A percentile compares a stretch with the other conserved stretches of the same genome.
phyloP scores from a whole-genome alignment of 1,140 invertebrate genomes.

The Nasonia vitripennis region DNA sequence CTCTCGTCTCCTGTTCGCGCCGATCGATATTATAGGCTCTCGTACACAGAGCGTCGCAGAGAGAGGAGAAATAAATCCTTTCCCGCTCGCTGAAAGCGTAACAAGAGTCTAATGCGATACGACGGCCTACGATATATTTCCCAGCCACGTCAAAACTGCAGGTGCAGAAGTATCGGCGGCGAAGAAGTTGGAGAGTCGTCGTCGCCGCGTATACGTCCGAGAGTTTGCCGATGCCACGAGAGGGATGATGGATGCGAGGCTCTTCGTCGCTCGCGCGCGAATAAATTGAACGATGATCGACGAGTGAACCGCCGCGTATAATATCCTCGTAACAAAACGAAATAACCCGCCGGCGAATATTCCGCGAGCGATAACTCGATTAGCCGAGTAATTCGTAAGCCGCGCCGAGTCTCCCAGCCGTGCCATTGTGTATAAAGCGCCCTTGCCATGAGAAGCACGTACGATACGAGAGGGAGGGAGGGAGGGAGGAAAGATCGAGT shows the following conservation, averaged over 20 bases:
- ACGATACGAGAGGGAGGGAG: too few species aligned
- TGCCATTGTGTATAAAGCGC: background rate
- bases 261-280: conserved; percentile 36
- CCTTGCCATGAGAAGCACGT: background rate
- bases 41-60: background rate
- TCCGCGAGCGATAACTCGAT: background rate
- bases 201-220: conserved; percentile 43
- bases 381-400: background rate
- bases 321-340: background rate
- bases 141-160: conserved; percentile 35
- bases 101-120: conserved; percentile 17
- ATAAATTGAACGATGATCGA: conserved; percentile 64
- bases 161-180: background rate
- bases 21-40: too few species aligned
- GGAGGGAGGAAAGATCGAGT: background rate
- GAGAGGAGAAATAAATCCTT: background rate
- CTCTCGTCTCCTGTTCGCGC: too few species aligned
- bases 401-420: too few species aligned
- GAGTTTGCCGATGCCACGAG: conserved; percentile 56
- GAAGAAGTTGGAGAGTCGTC: conserved; percentile 1
- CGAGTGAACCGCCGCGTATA: conserved; percentile 41
- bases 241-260: conserved; percentile 58
- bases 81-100: background rate
- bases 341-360: background rate
- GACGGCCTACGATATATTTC: background rate